Percentiles rank a stretch among this genome's conserved stretches.
Conservation (phyloP, 2,113 vertebrate genomes). For the Emydocephalus ijimae region DNA sequence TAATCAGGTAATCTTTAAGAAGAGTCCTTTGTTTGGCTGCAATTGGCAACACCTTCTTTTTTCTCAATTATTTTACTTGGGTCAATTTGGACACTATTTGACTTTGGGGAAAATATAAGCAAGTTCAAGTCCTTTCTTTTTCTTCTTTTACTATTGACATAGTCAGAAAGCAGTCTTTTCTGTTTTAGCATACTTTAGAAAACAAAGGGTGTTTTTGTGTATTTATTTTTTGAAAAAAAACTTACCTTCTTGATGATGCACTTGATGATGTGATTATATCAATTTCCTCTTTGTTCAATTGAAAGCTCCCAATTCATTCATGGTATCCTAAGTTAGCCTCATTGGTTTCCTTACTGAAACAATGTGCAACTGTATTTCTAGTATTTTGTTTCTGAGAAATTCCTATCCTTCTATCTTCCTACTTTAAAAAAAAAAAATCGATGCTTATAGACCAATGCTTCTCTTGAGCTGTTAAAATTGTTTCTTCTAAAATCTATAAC, state of each 20-base stretch:
- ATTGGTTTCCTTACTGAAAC: neutral
- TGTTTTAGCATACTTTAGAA: neutral
- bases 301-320: too few relatives aligned
- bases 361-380: neutral
- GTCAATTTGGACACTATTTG: neutral
- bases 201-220: neutral
- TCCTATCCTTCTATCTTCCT: neutral
- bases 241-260: neutral
- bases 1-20: neutral
- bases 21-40: neutral
- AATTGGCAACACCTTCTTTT: neutral
- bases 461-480: neutral
- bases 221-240: neutral
- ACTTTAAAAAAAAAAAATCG: neutral
- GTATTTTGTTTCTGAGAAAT: neutral
- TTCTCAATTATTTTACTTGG: neutral
- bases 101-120: neutral
- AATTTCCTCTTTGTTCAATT: neutral
- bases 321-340: too few relatives aligned
- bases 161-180: neutral
- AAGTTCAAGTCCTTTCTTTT: neutral
- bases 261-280: neutral
- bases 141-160: neutral
- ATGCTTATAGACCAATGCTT: neutral
- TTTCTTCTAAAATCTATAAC: neutral